phyloP scores from a whole-genome alignment of 2,113 vertebrate genomes.

The Nothocercus nigrocapillus region DNA sequence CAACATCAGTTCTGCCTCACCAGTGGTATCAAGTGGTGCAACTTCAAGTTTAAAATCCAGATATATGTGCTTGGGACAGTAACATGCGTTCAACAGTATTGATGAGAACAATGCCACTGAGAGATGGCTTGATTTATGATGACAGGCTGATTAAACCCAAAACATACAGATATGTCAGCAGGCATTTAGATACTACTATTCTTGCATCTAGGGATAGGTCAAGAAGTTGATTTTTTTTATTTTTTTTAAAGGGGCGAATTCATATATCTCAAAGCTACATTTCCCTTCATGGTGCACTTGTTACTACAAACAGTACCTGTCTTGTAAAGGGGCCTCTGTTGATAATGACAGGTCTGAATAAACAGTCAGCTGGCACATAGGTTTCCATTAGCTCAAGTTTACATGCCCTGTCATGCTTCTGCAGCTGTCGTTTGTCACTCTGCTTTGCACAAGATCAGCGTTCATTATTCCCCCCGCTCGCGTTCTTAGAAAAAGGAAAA shows the following conservation, averaged over 20 bases:
- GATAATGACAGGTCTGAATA: conserved; percentile 26
- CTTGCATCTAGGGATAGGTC: background rate
- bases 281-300: conserved; percentile 41
- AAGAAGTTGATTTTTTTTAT: background rate
- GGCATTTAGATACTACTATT: background rate
- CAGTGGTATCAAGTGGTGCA: background rate
- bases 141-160: background rate
- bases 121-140: background rate
- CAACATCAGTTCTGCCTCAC: background rate
- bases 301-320: conserved; percentile 29
- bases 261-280: background rate
- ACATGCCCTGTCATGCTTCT: conserved; percentile 47
- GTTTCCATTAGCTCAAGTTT: conserved; percentile 62
- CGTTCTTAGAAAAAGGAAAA: background rate
- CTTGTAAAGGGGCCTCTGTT: conserved; percentile 6
- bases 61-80: background rate
- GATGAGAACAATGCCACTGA: background rate
- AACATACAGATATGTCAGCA: background rate
- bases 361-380: conserved; percentile 34
- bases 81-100: background rate
- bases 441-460: conserved; percentile 31
- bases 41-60: background rate
- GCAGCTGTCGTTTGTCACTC: conserved; percentile 7
- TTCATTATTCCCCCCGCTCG: background rate
- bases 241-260: background rate